A percentile compares a stretch with the other conserved stretches of the same genome.
Evolutionary conservation across 2,797 vertebrate genomes (phyloP).

Genomic region (Merluccius polli): DNA sequence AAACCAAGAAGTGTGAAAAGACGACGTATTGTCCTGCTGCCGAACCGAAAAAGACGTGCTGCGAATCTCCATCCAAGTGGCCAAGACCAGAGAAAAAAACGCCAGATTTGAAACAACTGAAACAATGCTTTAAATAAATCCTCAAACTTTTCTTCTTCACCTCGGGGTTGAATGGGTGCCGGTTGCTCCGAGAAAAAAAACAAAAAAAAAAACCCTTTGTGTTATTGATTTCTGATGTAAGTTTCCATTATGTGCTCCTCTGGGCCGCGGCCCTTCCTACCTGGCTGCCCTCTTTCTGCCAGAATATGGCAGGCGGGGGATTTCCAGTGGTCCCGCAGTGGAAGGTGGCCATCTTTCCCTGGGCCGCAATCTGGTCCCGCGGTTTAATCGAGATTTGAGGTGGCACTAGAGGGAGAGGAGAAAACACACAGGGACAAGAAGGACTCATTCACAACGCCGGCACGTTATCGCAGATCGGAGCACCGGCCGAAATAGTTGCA

Average conservation of each 20-base stretch:
- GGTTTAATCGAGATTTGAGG: constrained; percentile 86
- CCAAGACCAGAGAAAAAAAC: not conserved
- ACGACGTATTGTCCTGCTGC: not conserved
- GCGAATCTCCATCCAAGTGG: not conserved
- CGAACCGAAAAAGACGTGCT: not conserved
- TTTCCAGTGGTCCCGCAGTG: constrained; percentile 92
- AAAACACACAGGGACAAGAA: not conserved
- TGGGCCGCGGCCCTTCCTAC: constrained; percentile 60
- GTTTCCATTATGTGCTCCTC: constrained; percentile 8
- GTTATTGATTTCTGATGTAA: not conserved
- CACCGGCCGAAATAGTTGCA: not conserved
- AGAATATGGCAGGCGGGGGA: constrained; percentile 93
- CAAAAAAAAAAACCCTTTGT: not conserved
- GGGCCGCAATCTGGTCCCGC: constrained; percentile 81
- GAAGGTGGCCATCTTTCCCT: constrained; percentile 84
- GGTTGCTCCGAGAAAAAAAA: not conserved
- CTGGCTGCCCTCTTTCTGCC: constrained; percentile 98
- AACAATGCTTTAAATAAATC: not conserved
- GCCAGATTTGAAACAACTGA: not conserved
- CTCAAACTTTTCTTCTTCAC: not conserved
- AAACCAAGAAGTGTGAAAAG: not conserved
- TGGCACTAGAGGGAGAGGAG: constrained; percentile 74
- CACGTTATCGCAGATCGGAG: no score
- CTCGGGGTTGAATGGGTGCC: no score
- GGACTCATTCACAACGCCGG: no score